phyloP scores from a whole-genome alignment of 2,797 vertebrate species.

The Acanthornis magna region DNA sequence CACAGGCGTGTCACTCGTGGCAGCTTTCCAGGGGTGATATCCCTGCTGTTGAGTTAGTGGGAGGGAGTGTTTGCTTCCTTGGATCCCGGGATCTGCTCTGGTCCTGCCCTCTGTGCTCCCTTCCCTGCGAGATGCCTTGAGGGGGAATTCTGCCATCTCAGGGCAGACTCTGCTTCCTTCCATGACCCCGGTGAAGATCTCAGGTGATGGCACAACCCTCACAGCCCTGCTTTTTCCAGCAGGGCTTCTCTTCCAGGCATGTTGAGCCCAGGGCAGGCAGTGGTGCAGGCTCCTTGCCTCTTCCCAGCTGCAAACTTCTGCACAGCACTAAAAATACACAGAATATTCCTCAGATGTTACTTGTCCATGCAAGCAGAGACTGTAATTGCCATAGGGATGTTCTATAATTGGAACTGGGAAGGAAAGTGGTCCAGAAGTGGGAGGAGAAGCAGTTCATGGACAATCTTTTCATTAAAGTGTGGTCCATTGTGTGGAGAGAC shows the following conservation, averaged over 20 bases:
- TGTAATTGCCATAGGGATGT: slow-evolving; percentile 1
- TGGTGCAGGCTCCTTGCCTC: not conserved
- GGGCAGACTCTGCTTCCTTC: not conserved
- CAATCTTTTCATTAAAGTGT: slow-evolving; percentile 15
- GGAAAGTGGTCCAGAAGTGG: not conserved
- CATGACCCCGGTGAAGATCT: not conserved
- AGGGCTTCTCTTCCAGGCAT: not conserved
- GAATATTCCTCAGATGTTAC: slow-evolving; percentile 16
- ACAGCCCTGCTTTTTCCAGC: not conserved
- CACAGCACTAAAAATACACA: slow-evolving; percentile 28
- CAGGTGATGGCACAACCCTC: not conserved
- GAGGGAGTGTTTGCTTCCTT: not conserved
- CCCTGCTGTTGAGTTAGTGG: not conserved
- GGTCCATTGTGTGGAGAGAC: not conserved
- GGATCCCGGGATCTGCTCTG: not conserved
- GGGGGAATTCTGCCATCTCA: not conserved
- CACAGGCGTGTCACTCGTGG: not conserved
- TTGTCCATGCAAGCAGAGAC: not conserved
- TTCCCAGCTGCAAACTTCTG: slow-evolving; percentile 26
- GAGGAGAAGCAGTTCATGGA: not conserved
- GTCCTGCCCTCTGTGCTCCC: not conserved
- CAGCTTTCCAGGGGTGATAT: not conserved
- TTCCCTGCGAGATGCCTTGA: not conserved
- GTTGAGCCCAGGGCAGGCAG: not conserved
- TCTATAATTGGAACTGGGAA: slow-evolving; percentile 7